phyloP scores from a whole-genome alignment of 2,888 invertebrate genomes.

The Automeris io region DNA sequence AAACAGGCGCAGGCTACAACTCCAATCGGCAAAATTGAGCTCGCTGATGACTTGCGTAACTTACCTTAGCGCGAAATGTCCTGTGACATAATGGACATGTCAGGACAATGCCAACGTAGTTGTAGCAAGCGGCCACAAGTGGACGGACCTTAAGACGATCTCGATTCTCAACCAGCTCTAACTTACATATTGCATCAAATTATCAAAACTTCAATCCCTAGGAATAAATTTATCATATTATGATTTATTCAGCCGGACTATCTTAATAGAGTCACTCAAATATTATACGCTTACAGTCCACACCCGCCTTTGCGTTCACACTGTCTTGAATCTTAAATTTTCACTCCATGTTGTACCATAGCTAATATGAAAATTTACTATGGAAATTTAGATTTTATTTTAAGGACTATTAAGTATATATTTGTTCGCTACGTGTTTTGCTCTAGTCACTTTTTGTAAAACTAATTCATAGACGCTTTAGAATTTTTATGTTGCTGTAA shows the following conservation, averaged over 20 bases:
- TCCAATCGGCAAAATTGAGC: too few relatives aligned
- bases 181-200: too few relatives aligned
- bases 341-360: conserved; percentile 41
- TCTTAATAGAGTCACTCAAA: conserved; percentile 39
- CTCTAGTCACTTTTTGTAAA: conserved; percentile 58
- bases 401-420: conserved; percentile 21
- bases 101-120: too few relatives aligned
- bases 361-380: conserved; percentile 24
- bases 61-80: too few relatives aligned
- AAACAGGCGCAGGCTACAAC: too few relatives aligned
- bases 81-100: too few relatives aligned
- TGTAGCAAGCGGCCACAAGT: too few relatives aligned
- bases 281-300: conserved; percentile 53
- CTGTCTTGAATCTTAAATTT: conserved; percentile 59
- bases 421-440: conserved; percentile 25
- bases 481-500: conserved; percentile 53
- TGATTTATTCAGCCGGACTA: conserved; percentile 38
- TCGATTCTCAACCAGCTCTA: too few relatives aligned
- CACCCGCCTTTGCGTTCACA: conserved; percentile 49
- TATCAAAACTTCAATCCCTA: conserved; percentile 12
- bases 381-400: conserved; percentile 31
- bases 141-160: too few relatives aligned
- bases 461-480: conserved; percentile 56
- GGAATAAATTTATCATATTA: conserved; percentile 18
- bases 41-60: too few relatives aligned